phyloP scores from a whole-genome alignment of 2,888 invertebrate species.

The Cremastinae sp. region DNA sequence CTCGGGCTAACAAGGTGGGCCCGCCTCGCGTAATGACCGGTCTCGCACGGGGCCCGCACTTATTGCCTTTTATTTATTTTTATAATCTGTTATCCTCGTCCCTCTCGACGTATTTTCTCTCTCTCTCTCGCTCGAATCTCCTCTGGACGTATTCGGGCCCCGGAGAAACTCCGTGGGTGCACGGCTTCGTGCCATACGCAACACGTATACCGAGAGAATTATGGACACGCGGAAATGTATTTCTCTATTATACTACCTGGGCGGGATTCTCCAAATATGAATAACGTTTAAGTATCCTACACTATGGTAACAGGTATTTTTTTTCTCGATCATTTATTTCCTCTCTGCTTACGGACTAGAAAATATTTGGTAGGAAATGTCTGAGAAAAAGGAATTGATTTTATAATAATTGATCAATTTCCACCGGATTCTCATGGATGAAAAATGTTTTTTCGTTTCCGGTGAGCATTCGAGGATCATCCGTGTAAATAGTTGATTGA shows the following conservation, averaged over 20 bases:
- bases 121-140: slow-evolving; percentile 37
- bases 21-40: slow-evolving; percentile 80
- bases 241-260: slow-evolving; percentile 58
- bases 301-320: background rate
- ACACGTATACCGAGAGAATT: slow-evolving; percentile 20
- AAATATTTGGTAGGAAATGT: no score
- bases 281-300: slow-evolving; percentile 20
- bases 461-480: background rate
- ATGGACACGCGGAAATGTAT: slow-evolving; percentile 44
- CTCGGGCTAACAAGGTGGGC: slow-evolving; percentile 79
- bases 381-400: background rate
- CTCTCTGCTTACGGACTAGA: background rate
- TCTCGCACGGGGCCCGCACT: slow-evolving; percentile 79
- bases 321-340: background rate
- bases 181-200: slow-evolving; percentile 22
- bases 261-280: slow-evolving; percentile 57
- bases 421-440: no score
- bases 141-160: slow-evolving; percentile 52
- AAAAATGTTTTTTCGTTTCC: slow-evolving; percentile 37
- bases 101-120: slow-evolving; percentile 74
- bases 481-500: background rate
- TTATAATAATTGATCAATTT: background rate
- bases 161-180: slow-evolving; percentile 25
- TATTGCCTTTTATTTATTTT: slow-evolving; percentile 79
- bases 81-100: slow-evolving; percentile 74